A percentile compares a stretch with the other conserved stretches of the same genome.
phyloP scores from a whole-genome alignment of 92 coral and sea anemone genomes.

The Epizoanthus rinbou region DNA sequence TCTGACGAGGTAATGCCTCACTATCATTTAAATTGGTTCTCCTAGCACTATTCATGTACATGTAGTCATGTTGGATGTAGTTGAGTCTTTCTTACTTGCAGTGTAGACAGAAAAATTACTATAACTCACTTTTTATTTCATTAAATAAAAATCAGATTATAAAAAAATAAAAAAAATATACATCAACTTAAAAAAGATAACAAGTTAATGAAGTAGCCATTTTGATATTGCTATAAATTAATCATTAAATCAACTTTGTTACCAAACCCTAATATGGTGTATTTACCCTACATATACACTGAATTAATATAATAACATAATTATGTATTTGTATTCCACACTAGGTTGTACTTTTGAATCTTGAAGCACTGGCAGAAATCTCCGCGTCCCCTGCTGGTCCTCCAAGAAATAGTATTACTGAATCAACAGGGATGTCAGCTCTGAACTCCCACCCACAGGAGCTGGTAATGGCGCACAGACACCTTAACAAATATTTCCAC shows the following conservation, averaged over 20 bases:
- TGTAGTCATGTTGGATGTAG: no score
- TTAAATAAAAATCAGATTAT: no score
- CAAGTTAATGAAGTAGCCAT: no score
- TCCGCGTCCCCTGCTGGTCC: constrained; percentile 96
- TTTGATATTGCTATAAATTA: no score
- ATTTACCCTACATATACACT: background rate
- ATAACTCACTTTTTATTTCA: no score
- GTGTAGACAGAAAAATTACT: no score
- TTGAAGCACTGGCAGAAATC: constrained; percentile 91
- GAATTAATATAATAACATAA: background rate
- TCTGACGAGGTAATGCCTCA: constrained; percentile 81
- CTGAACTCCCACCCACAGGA: constrained; percentile 48
- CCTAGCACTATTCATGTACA: no score
- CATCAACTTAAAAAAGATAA: no score
- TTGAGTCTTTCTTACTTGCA: no score
- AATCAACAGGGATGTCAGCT: constrained; percentile 53
- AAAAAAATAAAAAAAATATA: no score
- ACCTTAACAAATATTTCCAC: constrained; percentile 94
- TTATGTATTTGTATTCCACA: background rate
- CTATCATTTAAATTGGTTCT: no score
- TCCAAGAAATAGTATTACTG: constrained; percentile 72
- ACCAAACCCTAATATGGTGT: background rate
- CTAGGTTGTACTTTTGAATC: constrained; percentile 89
- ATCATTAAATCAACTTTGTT: background rate
- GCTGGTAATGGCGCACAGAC: constrained; percentile 61